Evolutionary conservation across 1,140 invertebrate genomes (phyloP), one percentile per base, ranked within the genome.

Genomic region (Dreissena rostriformis): DNA sequence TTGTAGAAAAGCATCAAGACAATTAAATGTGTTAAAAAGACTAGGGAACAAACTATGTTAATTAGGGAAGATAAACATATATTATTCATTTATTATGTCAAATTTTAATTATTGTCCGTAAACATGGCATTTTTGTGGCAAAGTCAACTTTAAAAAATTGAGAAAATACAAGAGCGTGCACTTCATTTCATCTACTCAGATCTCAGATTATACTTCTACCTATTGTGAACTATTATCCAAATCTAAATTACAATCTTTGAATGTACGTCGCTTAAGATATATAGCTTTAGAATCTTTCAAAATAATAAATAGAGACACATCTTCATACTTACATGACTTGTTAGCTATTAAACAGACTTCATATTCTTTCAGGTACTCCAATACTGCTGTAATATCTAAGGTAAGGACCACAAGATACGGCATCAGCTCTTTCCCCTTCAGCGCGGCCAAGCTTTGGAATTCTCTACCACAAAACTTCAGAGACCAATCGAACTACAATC

Each of bases 171-270:
- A 70, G 66, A 70, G 57, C 57, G 53, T 17, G 77, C 77, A 52
- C 66, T 79, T n/a, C 65, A 11, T 24, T 79, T 68, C 55, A 51
- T 79, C 12, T 79, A 70, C 57, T n/a, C 55, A 52, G 77, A 79
- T 29, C 57, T n/a, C 55, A 52, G 77, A 79, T 29, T 68, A 24
- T 79, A 6, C 7, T 6, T 26, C n/a, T 28, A 52, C 39, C 17
- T 29, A 57, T 55, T 10, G 28, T 4, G 24, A 55, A 12, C 29
- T 79, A 17, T 71, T 79, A 19, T 12, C 53, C 17, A 79, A 70
- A 22, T 14, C 52, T n/a, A 70, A 68, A 24, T 57, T 79, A 57
- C 77, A 39, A 8, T 55, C 51, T 68, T 49, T 79, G 52, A 2
- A 53, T 19, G 19, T 63, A 26, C 57, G 77, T 15, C 28, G 77